Evolutionary conservation across 2,888 invertebrate genomes (phyloP), one percentile per base, ranked within the genome.

Genomic region (Labia minor): DNA sequence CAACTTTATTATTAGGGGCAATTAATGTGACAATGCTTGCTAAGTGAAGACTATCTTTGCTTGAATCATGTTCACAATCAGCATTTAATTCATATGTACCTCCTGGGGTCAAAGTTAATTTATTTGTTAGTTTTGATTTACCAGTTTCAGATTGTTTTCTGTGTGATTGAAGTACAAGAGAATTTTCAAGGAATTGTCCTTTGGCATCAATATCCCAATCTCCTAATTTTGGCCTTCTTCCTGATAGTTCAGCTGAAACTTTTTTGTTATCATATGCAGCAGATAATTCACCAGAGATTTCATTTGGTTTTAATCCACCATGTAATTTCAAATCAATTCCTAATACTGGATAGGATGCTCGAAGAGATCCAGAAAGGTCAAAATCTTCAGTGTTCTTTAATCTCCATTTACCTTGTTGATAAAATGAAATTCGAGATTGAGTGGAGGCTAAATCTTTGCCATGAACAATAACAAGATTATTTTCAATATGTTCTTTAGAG

Each of bases 51-150:
- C 85, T 79, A 16, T 49, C 49, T 16, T 49, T 49, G 3, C 49
- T 14, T n/a, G 49, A n/a, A 10, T 49, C n/a, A 73, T 86, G 84
- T 0, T 78, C 76, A 0, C 86, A 77, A 0, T 81, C 80, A 64
- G 86, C 85, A 21, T 83, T 82, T 0, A 86, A 76, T 72, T 85
- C 83, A 72, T 86, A 83, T 73, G 83, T 86, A 65, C 84, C 84
- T 11, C 85, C 81, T 63, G 82, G 81, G 21, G 83, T 83, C 16
- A 88, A 71, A 2, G 81, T 80, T 8, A 89, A 68, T 37, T 80
- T 81, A 72, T 86, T 84, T 61, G 81, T 80, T 61, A 85, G 80
- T 73, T 86, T 86, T 1, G 84, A 85, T 73, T 85, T 85, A 26
- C 81, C 80, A 18, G 3, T 14, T 3, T 14, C 49, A 2, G 3